Percentiles rank a stretch among this genome's conserved stretches.
These are phyloP conservation scores for Antechinus stuartii DNA, from an alignment of 2,113 vertebrate species.

Conservation along the genomic window DNA sequence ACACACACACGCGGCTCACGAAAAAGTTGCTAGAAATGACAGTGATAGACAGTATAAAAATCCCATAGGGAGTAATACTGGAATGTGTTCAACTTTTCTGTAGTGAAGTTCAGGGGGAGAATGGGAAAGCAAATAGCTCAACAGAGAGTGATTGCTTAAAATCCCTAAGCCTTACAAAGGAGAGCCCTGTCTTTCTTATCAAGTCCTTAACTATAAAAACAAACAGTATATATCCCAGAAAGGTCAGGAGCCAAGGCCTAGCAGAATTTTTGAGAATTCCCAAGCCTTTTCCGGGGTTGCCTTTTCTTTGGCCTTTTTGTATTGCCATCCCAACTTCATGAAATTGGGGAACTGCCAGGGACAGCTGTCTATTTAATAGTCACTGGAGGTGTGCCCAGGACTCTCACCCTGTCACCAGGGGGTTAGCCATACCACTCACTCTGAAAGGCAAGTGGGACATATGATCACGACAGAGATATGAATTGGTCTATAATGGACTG, in stretches of 20 bases:
- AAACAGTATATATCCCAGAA: conserved; percentile 26
- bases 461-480: no score
- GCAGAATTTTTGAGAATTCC: background rate
- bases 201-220: conserved; percentile 26
- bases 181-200: conserved; percentile 33
- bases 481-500: background rate
- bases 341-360: background rate
- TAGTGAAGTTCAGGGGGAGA: conserved; percentile 5
- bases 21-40: background rate
- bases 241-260: conserved; percentile 1
- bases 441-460: background rate
- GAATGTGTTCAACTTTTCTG: background rate
- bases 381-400: background rate
- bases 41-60: background rate
- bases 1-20: background rate
- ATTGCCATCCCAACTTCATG: background rate
- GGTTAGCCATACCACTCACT: background rate
- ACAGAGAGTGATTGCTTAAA: conserved; percentile 20
- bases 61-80: background rate
- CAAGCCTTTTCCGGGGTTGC: background rate
- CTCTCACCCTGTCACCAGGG: background rate
- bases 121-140: conserved; percentile 11
- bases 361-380: background rate
- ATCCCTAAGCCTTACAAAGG: conserved; percentile 8
- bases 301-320: background rate